Evolutionary conservation across 37 sponge, comb jelly and placozoan species (phyloP), one percentile per base, ranked within the genome.

Genomic region (Chondrosia reniformis): DNA sequence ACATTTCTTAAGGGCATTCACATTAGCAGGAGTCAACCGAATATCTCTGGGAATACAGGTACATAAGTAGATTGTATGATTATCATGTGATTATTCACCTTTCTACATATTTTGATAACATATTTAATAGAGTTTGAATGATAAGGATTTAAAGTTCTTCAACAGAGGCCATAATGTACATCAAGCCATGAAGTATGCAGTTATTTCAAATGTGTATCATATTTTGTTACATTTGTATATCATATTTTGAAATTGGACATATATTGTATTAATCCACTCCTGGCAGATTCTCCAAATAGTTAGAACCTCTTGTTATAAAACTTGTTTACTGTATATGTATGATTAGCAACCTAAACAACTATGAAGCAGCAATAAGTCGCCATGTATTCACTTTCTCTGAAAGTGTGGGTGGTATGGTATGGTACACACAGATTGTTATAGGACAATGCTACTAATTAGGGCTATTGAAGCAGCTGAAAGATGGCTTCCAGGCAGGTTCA

Each of bases 11-110:
- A 89, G 90, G 36, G 65, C 62, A 1, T 93, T 93, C 56, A 73
- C 75, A 71, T 24, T 24, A 19, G 90, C 90, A 67, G 93, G 93
- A 13, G 75, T 93, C 17, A 93, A 76, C 43, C 43, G 93, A 34
- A 31, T 93, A 1, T 93, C 93, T 25, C 37, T 93, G 43, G 93
- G 93, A 31, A 38, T 93, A 38, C 93, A 93, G 75, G 86, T 85
- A 67, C 38, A 30, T 59, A 13, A 7, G n/a, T 59, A 30, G n/a
- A 30, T 10, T 10, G 52, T 49, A 49, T 49, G 52, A 19, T 10
- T 49, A 15, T 49, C 15, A 10, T 49, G 52, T 49, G 52, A 19
- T 10, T 49, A 49, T 49, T 19, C 52, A 49, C 15, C 10, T 15
- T 19, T 49, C 15, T 49, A 49, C 52, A 49, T 10, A 19, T 19